Percentiles rank a stretch among this genome's conserved stretches.
Evolutionary conservation across 2,797 vertebrate species (phyloP).

Genomic region (Phrynocephalus guinanensis): DNA sequence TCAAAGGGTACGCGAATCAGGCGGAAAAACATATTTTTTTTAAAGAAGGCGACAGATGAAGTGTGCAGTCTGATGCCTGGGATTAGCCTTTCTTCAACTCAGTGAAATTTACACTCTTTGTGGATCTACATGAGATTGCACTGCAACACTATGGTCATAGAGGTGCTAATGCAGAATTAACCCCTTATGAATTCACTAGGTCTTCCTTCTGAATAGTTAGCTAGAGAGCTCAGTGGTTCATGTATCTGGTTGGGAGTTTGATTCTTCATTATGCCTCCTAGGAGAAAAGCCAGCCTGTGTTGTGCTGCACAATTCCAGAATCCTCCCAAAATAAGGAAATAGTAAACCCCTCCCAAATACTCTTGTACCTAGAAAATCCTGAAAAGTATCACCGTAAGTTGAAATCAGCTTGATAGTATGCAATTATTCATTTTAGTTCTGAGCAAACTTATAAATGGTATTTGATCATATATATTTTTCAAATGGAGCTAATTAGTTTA

Average conservation of each 20-base stretch:
- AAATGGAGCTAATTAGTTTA: background rate
- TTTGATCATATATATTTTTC: background rate
- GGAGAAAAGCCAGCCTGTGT: no score
- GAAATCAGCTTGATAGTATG: no score
- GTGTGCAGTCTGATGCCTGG: background rate
- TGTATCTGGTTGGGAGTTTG: no score
- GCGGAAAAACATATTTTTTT: background rate
- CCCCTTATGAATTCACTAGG: background rate
- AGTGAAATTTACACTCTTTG: background rate
- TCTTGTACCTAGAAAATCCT: no score
- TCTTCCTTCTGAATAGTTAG: background rate
- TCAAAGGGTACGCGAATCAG: background rate
- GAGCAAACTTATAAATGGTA: background rate
- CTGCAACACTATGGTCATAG: background rate
- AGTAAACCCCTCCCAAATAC: no score
- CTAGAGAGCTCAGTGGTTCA: no score
- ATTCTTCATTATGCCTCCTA: no score
- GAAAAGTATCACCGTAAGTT: no score
- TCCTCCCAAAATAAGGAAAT: no score
- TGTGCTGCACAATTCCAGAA: no score
- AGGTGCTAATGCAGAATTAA: background rate
- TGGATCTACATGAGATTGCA: background rate
- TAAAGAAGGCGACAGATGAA: background rate
- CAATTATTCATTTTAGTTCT: background rate
- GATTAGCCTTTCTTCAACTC: background rate